phyloP scores from a whole-genome alignment of 2,888 invertebrate species.

The Chromoteleia sp. region DNA sequence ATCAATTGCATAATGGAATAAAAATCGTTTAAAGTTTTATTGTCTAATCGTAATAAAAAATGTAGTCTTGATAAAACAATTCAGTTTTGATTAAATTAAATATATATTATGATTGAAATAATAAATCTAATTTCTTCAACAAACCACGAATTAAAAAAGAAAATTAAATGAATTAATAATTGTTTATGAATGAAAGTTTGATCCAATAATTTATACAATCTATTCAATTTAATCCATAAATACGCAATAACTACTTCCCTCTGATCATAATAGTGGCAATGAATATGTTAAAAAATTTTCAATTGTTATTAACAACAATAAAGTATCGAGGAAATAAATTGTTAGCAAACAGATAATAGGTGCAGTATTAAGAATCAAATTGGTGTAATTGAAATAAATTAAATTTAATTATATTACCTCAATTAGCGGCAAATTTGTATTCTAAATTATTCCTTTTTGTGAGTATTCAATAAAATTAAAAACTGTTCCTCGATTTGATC shows the following conservation, averaged over 20 bases:
- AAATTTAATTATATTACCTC: constrained; percentile 5
- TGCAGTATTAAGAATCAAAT: neutral
- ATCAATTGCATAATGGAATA: no score
- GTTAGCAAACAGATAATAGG: neutral
- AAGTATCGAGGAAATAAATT: neutral
- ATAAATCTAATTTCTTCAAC: constrained; percentile 8
- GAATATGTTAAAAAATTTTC: neutral
- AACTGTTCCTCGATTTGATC: neutral
- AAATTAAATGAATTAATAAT: constrained; percentile 5
- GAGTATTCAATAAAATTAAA: neutral
- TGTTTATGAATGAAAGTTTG: neutral
- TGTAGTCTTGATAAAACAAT: neutral
- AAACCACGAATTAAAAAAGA: neutral
- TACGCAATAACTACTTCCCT: neutral
- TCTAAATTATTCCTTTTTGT: constrained; percentile 6
- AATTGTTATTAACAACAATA: neutral
- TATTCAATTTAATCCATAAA: neutral
- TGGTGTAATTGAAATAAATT: constrained; percentile 3
- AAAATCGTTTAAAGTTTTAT: neutral
- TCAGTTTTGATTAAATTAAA: constrained; percentile 6
- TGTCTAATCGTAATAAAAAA: constrained; percentile 7
- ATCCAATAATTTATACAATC: neutral
- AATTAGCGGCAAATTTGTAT: neutral
- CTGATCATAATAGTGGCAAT: neutral
- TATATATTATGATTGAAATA: constrained; percentile 13